Percentiles rank a stretch among this genome's conserved stretches.
These are phyloP conservation scores for Drosophila setifemur DNA, from an alignment of 1,140 invertebrate genomes.

Conservation along the genomic window DNA sequence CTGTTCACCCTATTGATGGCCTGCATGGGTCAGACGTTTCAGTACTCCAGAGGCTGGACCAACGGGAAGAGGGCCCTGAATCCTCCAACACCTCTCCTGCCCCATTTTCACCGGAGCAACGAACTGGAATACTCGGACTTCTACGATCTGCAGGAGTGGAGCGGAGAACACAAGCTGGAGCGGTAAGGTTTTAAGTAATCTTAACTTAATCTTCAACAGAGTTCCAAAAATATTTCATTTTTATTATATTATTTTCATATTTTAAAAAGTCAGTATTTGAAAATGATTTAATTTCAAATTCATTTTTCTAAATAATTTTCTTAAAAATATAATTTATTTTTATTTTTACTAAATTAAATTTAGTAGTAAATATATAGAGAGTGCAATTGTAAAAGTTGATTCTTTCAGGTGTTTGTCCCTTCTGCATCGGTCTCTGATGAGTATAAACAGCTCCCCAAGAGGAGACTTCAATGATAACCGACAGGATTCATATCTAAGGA, in stretches of 20 bases:
- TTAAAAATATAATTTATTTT: no score
- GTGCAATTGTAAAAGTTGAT: neutral
- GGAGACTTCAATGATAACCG: slow-evolving; percentile 33
- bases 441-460: slow-evolving; percentile 33
- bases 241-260: neutral
- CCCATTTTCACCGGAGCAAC: slow-evolving; percentile 39
- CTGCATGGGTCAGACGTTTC: slow-evolving; percentile 86
- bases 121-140: slow-evolving; percentile 57
- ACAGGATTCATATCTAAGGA: slow-evolving; percentile 10
- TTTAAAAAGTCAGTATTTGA: neutral
- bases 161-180: slow-evolving; percentile 52
- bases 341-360: neutral
- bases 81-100: slow-evolving; percentile 26
- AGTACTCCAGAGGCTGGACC: slow-evolving; percentile 90
- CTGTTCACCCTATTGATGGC: slow-evolving; percentile 65
- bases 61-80: slow-evolving; percentile 86
- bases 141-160: slow-evolving; percentile 51
- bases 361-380: neutral
- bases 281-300: no score
- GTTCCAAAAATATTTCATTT: no score
- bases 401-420: slow-evolving; percentile 83
- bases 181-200: slow-evolving; percentile 43
- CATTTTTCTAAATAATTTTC: neutral
- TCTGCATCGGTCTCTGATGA: slow-evolving; percentile 77
- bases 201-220: no score